Evolutionary conservation across 2,113 vertebrate species (phyloP).

Genomic region (Girardinichthys multiradiatus): DNA sequence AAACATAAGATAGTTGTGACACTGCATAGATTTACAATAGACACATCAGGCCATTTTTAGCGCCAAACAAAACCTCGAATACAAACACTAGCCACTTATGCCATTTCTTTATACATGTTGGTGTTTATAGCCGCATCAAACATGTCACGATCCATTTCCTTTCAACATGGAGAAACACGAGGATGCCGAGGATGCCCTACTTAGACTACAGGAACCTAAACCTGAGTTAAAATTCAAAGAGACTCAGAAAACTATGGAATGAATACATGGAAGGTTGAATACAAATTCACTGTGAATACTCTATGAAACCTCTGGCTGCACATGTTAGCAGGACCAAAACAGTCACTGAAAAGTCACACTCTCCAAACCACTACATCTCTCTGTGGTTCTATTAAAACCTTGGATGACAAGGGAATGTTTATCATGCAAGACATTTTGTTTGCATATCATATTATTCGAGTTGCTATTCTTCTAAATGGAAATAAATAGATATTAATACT

Average conservation of each 20-base stretch:
- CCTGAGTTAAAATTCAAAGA: background rate
- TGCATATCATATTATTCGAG: background rate
- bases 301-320: background rate
- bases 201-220: background rate
- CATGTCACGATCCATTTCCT: too few species aligned
- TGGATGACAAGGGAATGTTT: background rate
- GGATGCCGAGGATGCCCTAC: background rate
- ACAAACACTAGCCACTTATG: background rate
- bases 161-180: too few species aligned
- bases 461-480: background rate
- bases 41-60: background rate
- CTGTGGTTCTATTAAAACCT: background rate
- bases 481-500: slow-evolving; percentile 5
- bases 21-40: background rate
- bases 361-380: background rate
- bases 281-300: background rate
- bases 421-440: background rate
- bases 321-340: too few species aligned
- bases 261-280: background rate
- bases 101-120: background rate
- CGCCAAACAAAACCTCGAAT: background rate
- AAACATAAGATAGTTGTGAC: background rate
- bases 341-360: background rate
- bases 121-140: background rate
- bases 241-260: background rate